phyloP scores from a whole-genome alignment of 2,113 vertebrate genomes.

The Cyrtonyx montezumae region DNA sequence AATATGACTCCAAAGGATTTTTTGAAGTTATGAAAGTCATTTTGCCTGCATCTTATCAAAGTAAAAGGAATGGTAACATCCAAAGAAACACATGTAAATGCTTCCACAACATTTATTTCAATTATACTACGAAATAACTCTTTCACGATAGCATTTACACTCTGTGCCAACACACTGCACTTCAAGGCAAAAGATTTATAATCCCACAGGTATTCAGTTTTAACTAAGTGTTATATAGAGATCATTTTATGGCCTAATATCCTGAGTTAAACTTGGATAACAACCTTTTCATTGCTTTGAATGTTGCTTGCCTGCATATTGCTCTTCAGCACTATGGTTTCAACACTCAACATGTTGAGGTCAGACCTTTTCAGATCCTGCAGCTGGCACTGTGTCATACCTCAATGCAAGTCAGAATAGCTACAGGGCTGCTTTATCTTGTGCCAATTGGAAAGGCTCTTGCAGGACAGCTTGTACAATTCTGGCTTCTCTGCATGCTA shows the following conservation, averaged over 20 bases:
- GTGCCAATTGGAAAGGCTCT: neutral
- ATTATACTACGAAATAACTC: constrained; percentile 61
- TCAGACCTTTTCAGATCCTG: neutral
- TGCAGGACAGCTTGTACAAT: neutral
- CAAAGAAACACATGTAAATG: constrained; percentile 57
- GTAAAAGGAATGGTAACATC: constrained; percentile 4
- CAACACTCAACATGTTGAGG: neutral
- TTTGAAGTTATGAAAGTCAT: constrained; percentile 41
- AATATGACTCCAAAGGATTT: constrained; percentile 12
- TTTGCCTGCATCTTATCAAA: constrained; percentile 64
- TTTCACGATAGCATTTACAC: constrained; percentile 29
- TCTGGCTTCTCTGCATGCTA: accelerated
- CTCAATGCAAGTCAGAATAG: neutral
- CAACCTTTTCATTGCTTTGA: neutral
- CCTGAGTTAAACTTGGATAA: neutral
- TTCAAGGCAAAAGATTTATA: constrained; percentile 59
- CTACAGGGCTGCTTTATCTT: neutral
- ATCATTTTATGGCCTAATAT: constrained; percentile 28
- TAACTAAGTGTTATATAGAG: neutral
- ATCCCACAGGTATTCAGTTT: constrained; percentile 37
- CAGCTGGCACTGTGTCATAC: neutral
- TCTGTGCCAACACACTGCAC: constrained; percentile 21
- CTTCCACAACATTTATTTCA: constrained; percentile 61
- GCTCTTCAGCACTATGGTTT: neutral
- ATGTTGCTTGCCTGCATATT: neutral